Evolutionary conservation across 2,113 vertebrate genomes (phyloP).

Genomic region (Neolamprologus sp.): DNA sequence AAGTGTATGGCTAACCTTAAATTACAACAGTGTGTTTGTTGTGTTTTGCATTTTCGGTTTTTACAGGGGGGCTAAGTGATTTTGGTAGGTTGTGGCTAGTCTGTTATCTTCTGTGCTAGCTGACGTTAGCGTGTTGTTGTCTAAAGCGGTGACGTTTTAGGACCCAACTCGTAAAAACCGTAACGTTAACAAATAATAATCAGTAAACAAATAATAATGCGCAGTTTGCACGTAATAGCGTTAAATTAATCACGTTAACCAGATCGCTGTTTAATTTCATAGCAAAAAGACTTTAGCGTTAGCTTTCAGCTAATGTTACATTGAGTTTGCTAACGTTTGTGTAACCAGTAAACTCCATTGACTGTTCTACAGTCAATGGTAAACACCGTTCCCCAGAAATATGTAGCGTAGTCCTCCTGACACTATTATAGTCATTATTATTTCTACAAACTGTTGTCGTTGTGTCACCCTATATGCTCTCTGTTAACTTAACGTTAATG

Average conservation of each 20-base stretch:
- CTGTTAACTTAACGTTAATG: not conserved
- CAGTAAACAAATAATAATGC: not conserved
- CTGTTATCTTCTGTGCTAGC: not conserved
- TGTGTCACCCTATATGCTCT: not conserved
- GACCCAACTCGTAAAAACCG: not conserved
- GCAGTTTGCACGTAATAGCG: fast-evolving
- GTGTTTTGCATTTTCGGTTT: not conserved
- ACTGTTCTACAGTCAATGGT: no score
- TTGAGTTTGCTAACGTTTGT: not conserved
- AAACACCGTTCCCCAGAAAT: not conserved
- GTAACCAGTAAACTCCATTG: not conserved
- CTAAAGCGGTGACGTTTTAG: not conserved
- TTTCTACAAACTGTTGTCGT: not conserved
- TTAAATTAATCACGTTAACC: not conserved
- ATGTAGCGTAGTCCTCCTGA: not conserved
- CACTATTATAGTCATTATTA: not conserved
- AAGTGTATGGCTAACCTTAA: not conserved
- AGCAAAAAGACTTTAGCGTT: not conserved
- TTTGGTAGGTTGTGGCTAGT: conserved; percentile 3
- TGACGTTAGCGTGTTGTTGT: not conserved
- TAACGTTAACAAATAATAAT: not conserved
- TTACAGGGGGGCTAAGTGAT: not conserved
- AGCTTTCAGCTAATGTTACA: not conserved
- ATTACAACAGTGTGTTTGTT: not conserved
- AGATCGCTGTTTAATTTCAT: not conserved